Evolutionary conservation across 1,140 invertebrate species (phyloP), one percentile per base, ranked within the genome.

Genomic region (Agrypnia vestita): DNA sequence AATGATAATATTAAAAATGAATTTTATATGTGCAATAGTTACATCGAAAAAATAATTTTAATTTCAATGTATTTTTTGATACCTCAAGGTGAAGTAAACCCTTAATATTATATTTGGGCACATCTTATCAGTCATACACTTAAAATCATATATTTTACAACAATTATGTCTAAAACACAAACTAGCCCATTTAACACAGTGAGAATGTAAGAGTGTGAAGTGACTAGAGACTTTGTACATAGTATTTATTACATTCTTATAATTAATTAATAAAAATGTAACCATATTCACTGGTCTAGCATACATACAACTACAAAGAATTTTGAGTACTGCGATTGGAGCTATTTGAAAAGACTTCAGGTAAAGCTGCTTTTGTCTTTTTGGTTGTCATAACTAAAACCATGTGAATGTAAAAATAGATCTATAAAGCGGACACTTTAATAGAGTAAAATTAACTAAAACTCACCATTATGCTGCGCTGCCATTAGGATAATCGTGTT

Each of bases 361-460:
- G 21, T 19, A 62, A 59, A 59, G 51, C 17, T 19, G 74, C 21
- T 76, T 76, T 73, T 47, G 21, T 51, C 35, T 25, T 59, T 19
- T 11, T 62, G 35, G 62, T 44, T 67, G 62, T 43, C 62, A 67
- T 67, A 67, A 44, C n/a, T 43, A 3, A 59, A 67, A 67, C 62
- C 62, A 43, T 67, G 17, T 67, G 10, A 15, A 56, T 56, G n/a
- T 15, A 67, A 17, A 21, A 59, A 59, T n/a, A 59, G 21, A 59
- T 12, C 13, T 17, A 46, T 67, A 53, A 15, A 51, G 47, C 49
- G 4, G 17, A 73, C 46, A n/a, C 9, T 67, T 25, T 59, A 59
- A 59, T 4, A 59, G 17, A 59, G 17, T 0, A 19, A 19, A 19
- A 9, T 43, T 43, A 67, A 44, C 15, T 15, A 15, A 44, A 25